Evolutionary conservation across 2,797 vertebrate species (phyloP).

Genomic region (Falco concolor): DNA sequence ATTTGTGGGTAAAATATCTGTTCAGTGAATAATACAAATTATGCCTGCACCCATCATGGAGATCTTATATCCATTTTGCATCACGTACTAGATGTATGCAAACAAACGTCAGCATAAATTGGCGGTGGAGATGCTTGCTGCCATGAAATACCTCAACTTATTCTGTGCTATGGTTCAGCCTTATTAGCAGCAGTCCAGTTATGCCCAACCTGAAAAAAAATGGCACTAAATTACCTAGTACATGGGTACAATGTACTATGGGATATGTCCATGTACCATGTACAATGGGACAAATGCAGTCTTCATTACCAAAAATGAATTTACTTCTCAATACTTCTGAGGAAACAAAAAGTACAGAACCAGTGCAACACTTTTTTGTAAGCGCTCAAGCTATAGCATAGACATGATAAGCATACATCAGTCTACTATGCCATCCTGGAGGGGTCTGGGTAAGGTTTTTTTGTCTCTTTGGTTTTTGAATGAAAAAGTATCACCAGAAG

Average conservation of each 20-base stretch:
- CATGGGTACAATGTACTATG: too few species aligned
- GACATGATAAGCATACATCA: neutral
- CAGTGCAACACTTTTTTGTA: neutral
- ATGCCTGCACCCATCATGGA: neutral
- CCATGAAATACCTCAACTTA: neutral
- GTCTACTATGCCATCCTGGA: neutral
- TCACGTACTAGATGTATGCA: rapidly evolving
- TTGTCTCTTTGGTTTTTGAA: neutral
- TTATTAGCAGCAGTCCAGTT: neutral
- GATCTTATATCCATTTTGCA: neutral
- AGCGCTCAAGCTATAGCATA: neutral
- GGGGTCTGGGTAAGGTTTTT: too few species aligned
- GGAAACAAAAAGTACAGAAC: neutral
- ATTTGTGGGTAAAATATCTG: conserved; percentile 8
- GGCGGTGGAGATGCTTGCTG: neutral
- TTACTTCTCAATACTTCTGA: neutral
- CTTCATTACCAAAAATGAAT: neutral
- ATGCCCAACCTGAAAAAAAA: neutral
- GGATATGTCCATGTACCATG: too few species aligned
- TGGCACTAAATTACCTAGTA: neutral
- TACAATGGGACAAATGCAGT: neutral
- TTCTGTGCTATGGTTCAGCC: neutral
- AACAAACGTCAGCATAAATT: neutral
- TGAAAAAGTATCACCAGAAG: neutral
- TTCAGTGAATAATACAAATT: conserved; percentile 3